phyloP scores from a whole-genome alignment of 2,797 vertebrate genomes.

The Microctenopoma stevenorrisi region DNA sequence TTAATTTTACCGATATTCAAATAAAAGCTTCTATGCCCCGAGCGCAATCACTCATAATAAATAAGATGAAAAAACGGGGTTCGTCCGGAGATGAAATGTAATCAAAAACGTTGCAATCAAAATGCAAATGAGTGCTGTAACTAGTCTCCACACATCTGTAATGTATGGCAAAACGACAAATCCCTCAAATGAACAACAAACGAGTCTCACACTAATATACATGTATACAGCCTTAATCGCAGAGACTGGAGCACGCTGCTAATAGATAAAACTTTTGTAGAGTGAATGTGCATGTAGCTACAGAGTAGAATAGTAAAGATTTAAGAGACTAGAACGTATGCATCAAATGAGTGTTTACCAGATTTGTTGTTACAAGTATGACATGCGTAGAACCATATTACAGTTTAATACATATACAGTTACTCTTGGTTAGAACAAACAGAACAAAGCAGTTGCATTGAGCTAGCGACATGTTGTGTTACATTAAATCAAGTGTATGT shows the following conservation, averaged over 20 bases:
- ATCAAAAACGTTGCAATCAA: constrained; percentile 45
- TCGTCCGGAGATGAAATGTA: constrained; percentile 14
- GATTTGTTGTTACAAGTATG: neutral
- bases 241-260: constrained; percentile 33
- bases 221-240: constrained; percentile 48
- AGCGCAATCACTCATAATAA: constrained; percentile 27
- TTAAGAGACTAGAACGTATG: neutral
- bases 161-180: neutral
- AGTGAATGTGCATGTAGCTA: constrained; percentile 10
- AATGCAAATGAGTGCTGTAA: constrained; percentile 43
- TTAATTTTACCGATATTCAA: constrained; percentile 20
- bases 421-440: neutral
- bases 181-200: constrained; percentile 21
- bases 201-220: neutral
- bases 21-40: constrained; percentile 2
- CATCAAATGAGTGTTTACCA: neutral
- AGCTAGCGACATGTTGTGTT: neutral
- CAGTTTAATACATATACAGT: neutral
- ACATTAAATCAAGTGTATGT: constrained; percentile 12
- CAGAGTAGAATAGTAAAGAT: constrained; percentile 6
- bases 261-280: constrained; percentile 4
- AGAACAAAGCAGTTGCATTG: neutral
- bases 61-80: constrained; percentile 7
- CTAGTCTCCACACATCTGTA: constrained; percentile 9
- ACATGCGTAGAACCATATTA: neutral